Evolutionary conservation across 2,113 vertebrate species (phyloP).

Genomic region (Gobio gobio): DNA sequence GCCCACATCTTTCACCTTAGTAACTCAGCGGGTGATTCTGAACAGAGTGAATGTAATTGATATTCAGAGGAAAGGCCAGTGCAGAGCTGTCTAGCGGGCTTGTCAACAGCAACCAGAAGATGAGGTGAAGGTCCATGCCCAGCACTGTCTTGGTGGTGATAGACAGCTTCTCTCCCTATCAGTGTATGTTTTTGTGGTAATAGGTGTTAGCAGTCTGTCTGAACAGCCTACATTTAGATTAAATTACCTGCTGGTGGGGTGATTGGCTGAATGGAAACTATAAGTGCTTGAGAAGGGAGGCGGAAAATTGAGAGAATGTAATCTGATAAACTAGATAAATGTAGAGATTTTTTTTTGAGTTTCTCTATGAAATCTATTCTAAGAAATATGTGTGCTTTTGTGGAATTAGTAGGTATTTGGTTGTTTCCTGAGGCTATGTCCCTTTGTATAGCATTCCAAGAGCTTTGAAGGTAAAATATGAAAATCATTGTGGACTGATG

Average conservation of each 20-base stretch:
- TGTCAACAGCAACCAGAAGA: conserved; percentile 20
- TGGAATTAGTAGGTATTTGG: no score
- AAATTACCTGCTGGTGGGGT: neutral
- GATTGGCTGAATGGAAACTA: neutral
- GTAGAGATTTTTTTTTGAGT: neutral
- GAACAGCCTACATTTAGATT: neutral
- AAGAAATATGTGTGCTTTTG: neutral
- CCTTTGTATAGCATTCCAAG: neutral
- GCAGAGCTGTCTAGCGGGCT: neutral
- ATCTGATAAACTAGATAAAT: no score
- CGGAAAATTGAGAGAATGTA: neutral
- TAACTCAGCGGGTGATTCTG: neutral
- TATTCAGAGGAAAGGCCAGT: conserved; percentile 1
- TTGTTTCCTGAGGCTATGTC: neutral
- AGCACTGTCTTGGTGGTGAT: neutral
- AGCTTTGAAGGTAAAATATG: neutral
- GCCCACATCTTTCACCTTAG: neutral
- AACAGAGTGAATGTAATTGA: conserved; percentile 16
- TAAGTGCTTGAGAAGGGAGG: no score
- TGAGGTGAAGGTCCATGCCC: neutral
- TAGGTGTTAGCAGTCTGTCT: neutral
- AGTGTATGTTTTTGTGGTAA: neutral
- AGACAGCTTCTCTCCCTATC: neutral
- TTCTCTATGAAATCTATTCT: neutral
- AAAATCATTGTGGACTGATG: neutral